These are phyloP conservation scores for Cryptocephalus primarius DNA, from an alignment of 2,888 invertebrate genomes.

Conservation along the genomic window DNA sequence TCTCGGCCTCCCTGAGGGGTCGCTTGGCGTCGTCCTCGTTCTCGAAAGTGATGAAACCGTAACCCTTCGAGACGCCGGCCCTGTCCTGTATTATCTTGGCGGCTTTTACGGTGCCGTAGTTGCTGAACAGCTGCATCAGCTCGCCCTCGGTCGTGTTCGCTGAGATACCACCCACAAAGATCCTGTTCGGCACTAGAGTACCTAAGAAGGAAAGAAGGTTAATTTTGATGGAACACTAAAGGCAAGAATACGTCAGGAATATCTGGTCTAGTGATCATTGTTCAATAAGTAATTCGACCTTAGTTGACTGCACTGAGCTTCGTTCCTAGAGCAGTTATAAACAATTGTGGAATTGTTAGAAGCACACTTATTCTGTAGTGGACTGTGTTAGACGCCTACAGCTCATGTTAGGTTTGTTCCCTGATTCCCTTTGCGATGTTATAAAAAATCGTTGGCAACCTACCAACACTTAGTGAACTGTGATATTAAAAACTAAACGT, in stretches of 20 bases:
- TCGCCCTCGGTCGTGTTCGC: constrained; percentile 89
- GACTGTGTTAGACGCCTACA: no score
- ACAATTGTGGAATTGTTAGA: no score
- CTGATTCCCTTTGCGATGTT: no score
- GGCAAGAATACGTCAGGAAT: not conserved
- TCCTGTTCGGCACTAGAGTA: constrained; percentile 85
- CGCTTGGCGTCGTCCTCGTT: constrained; percentile 76
- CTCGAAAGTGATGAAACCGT: constrained; percentile 78
- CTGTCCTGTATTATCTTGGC: constrained; percentile 92
- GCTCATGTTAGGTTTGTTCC: no score
- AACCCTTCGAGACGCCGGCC: constrained; percentile 90
- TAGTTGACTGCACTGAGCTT: no score
- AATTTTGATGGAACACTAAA: not conserved
- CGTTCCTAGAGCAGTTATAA: no score
- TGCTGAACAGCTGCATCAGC: constrained; percentile 81
- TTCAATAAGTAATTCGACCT: not conserved
- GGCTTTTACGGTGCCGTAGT: constrained; percentile 79
- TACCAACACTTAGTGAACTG: no score
- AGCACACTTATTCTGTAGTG: no score
- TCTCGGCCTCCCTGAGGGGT: constrained; percentile 63
- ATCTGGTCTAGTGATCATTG: not conserved
- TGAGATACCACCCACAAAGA: constrained; percentile 94
- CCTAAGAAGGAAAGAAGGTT: constrained; percentile 33
- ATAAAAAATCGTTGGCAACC: no score
- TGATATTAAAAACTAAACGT: no score